A percentile compares a stretch with the other conserved stretches of the same genome.
These are phyloP conservation scores for Cinclus cinclus DNA, from an alignment of 2,113 vertebrate species.

Conservation along the genomic window DNA sequence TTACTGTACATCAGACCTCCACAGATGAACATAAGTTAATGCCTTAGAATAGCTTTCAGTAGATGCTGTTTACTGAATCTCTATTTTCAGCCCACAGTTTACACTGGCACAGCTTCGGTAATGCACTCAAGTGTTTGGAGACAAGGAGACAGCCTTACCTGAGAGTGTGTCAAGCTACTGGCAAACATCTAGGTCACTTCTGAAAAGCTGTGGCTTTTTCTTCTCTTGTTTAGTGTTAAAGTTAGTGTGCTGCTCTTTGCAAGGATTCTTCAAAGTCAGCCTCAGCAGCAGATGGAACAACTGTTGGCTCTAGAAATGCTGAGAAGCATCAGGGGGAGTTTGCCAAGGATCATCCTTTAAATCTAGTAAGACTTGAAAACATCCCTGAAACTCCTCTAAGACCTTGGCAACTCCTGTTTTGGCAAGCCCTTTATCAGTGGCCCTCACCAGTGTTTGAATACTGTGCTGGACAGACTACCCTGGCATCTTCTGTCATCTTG, in stretches of 20 bases:
- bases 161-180: conserved; percentile 49
- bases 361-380: conserved; percentile 65
- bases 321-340: conserved; percentile 55
- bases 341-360: conserved; percentile 71
- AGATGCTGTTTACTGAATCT: conserved; percentile 22
- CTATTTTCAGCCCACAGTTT: conserved; percentile 37
- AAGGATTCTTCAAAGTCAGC: conserved; percentile 70
- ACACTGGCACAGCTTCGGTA: conserved; percentile 16
- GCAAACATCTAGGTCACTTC: conserved; percentile 55
- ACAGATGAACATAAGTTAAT: background rate
- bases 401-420: conserved; percentile 54
- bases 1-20: background rate
- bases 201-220: conserved; percentile 36
- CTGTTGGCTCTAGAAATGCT: conserved; percentile 60
- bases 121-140: conserved; percentile 27
- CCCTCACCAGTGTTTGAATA: conserved; percentile 47
- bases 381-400: conserved; percentile 63
- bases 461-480: background rate
- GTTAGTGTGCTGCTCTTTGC: conserved; percentile 57
- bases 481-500: background rate
- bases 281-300: conserved; percentile 65
- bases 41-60: conserved; percentile 17
- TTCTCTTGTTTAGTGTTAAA: conserved; percentile 27
- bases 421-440: conserved; percentile 61
- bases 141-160: conserved; percentile 44